Percentiles rank a stretch among this genome's conserved stretches.
These are phyloP conservation scores for Apogon hyalosoma DNA, from an alignment of 2,797 vertebrate genomes.

Conservation along the genomic window DNA sequence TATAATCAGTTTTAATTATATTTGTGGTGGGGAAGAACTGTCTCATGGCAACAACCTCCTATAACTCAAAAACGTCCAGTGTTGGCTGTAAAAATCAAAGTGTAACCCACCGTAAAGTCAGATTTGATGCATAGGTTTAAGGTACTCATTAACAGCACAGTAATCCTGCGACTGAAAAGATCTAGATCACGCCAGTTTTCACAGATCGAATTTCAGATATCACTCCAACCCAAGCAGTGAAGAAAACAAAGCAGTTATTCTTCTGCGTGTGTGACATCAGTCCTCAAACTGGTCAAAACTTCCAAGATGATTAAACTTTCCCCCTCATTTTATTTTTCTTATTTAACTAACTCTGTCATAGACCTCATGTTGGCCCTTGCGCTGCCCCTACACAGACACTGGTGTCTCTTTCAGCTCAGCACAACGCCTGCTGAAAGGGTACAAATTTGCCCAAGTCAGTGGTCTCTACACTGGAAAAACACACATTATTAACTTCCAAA, in stretches of 20 bases:
- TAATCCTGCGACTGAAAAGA: conserved; percentile 16
- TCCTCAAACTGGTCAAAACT: conserved; percentile 1
- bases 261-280: background rate
- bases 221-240: conserved; percentile 14
- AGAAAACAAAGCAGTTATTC: conserved; percentile 48
- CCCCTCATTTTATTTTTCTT: conserved; percentile 18
- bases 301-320: conserved; percentile 26
- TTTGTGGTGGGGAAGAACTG: conserved; percentile 29
- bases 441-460: conserved; percentile 12
- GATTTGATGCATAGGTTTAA: conserved; percentile 7
- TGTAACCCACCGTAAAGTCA: conserved; percentile 20
- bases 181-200: conserved; percentile 18
- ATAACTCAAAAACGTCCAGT: background rate
- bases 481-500: conserved; percentile 46
- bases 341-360: conserved; percentile 33
- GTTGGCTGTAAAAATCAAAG: conserved; percentile 41
- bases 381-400: conserved; percentile 17
- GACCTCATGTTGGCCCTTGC: conserved; percentile 22
- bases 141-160: conserved; percentile 24
- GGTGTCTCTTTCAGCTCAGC: conserved; percentile 9
- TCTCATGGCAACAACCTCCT: conserved; percentile 21
- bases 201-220: conserved; percentile 33
- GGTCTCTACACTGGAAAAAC: conserved; percentile 1
- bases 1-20: conserved; percentile 65
- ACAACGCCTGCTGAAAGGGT: conserved; percentile 27